Conservation (phyloP, 2,797 vertebrate species). For the Coranthus polyacanthus region DNA sequence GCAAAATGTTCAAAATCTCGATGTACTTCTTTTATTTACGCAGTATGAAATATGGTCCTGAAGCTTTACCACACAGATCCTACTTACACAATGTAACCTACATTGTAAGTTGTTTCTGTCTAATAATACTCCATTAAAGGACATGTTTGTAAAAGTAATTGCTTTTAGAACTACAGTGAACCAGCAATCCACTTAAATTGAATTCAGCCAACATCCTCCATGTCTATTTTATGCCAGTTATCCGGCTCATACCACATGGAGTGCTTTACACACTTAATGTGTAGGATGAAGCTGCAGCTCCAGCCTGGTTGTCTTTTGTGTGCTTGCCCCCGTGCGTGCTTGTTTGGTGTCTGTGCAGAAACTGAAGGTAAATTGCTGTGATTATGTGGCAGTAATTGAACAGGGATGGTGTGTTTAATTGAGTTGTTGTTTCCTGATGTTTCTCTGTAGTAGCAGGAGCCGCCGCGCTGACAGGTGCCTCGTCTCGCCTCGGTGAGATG, state of each 20-base stretch:
- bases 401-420: constrained; percentile 86
- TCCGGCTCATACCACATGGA: constrained; percentile 19
- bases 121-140: background rate
- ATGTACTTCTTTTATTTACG: no score
- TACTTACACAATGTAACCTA: no score
- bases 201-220: constrained; percentile 18
- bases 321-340: constrained; percentile 47
- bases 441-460: constrained; percentile 76
- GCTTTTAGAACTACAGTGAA: constrained; percentile 18
- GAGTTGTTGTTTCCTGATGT: constrained; percentile 84
- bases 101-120: no score
- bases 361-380: constrained; percentile 83
- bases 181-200: constrained; percentile 26
- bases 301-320: constrained; percentile 41
- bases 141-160: constrained; percentile 22
- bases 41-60: no score
- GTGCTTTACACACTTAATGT: constrained; percentile 40
- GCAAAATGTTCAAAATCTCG: no score
- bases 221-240: constrained; percentile 27
- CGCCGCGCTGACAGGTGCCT: constrained; percentile 76
- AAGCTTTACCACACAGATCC: constrained; percentile 3
- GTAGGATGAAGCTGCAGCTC: constrained; percentile 54
- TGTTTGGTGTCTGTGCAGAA: constrained; percentile 74
- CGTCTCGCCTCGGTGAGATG: constrained; percentile 53
- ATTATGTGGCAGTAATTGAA: constrained; percentile 87